These are phyloP conservation scores for Eustalomyia histrio DNA, from an alignment of 2,888 invertebrate genomes.

Conservation along the genomic window DNA sequence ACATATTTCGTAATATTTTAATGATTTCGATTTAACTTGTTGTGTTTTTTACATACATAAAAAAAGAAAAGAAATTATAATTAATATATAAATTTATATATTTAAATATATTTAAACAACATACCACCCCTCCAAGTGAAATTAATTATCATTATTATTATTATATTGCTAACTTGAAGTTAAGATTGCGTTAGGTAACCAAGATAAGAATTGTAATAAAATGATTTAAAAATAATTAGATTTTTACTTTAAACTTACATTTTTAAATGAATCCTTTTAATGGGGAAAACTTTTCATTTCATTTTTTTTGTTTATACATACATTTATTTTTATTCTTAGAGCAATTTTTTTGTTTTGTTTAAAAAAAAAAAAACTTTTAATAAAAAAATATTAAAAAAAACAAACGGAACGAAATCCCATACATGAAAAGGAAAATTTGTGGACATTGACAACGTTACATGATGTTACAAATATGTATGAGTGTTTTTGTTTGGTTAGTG, in stretches of 20 bases:
- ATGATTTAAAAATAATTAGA: not conserved
- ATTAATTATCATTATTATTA: not conserved
- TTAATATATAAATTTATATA: not conserved
- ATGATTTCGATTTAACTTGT: not conserved
- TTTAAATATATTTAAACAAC: not conserved
- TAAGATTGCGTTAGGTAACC: not conserved
- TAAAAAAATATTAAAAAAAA: not conserved
- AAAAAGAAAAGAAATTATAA: not conserved
- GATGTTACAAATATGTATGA: slow-evolving; percentile 16
- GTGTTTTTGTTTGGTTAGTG: slow-evolving; percentile 24
- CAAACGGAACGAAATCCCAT: slow-evolving; percentile 7
- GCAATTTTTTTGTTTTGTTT: no score
- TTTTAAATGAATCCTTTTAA: not conserved
- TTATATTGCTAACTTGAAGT: slow-evolving; percentile 4
- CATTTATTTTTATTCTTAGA: no score
- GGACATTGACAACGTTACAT: not conserved
- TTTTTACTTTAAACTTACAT: slow-evolving; percentile 1
- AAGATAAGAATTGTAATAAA: not conserved
- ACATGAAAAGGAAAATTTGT: not conserved
- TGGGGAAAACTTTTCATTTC: not conserved
- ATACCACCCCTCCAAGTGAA: not conserved
- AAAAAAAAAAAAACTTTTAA: no score
- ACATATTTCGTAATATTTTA: not conserved
- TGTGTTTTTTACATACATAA: not conserved
- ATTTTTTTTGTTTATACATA: not conserved